Evolutionary conservation across 2,888 invertebrate genomes (phyloP).

Genomic region (Apotomis turbidana): DNA sequence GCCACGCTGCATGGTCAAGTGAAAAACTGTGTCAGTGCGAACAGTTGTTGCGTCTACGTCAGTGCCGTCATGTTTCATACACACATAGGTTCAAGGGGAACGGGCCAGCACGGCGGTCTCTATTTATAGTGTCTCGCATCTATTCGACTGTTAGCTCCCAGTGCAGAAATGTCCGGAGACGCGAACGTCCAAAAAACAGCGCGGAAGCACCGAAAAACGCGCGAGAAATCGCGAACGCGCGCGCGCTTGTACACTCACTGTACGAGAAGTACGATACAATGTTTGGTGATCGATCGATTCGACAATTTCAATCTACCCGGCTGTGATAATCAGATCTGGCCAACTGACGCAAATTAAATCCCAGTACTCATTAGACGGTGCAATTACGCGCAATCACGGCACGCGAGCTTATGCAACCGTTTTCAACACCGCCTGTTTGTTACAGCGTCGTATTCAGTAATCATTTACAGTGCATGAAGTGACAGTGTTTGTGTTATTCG

Average conservation of each 20-base stretch:
- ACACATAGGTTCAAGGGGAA: conserved; percentile 82
- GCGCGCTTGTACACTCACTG: conserved; percentile 48
- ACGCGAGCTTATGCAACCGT: conserved; percentile 71
- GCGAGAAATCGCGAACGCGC: conserved; percentile 50
- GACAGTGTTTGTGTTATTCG: conserved; percentile 52
- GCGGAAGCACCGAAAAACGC: conserved; percentile 59
- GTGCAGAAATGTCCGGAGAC: conserved; percentile 80
- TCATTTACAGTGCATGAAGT: conserved; percentile 65
- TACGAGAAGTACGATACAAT: conserved; percentile 42
- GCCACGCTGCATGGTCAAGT: conserved; percentile 75
- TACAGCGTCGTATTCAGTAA: conserved; percentile 71
- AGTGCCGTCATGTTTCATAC: conserved; percentile 70
- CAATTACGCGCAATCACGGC: conserved; percentile 69
- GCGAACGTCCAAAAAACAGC: conserved; percentile 70
- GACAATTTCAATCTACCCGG: conserved; percentile 40
- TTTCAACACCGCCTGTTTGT: conserved; percentile 63
- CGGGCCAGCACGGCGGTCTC: conserved; percentile 76
- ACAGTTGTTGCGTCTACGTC: conserved; percentile 76
- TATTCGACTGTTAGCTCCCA: conserved; percentile 79
- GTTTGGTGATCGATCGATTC: conserved; percentile 47
- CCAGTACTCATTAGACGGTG: conserved; percentile 69
- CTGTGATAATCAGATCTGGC: conserved; percentile 32
- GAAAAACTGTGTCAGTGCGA: conserved; percentile 80
- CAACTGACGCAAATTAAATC: conserved; percentile 60
- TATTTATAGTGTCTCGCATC: conserved; percentile 79